Base-by-base conservation (phyloP, 2,888 invertebrate species). In the Nysson spinosus region DNA sequence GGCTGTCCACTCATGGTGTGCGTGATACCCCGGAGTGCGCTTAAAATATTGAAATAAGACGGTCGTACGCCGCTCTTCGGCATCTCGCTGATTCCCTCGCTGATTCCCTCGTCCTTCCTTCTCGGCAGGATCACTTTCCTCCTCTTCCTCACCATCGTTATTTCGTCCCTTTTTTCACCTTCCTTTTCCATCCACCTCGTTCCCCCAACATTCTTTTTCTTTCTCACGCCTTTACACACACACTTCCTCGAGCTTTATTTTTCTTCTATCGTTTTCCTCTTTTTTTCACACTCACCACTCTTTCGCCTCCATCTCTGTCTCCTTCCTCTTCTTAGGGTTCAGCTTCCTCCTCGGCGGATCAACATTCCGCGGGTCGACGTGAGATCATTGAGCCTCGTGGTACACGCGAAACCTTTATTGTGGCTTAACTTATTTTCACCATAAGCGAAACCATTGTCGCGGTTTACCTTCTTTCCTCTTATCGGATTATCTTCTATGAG, bases 31-130 rank as follows among this genome's bases (percentile, higher is more conserved):
- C 58, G 75, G 75, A 78, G 79, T 80, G 73, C 77, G 74, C 68
- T 81, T 79, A 75, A 81, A 82, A 82, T 82, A 79, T 82, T 81
- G 74, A 79, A 75, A 80, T 76, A 78, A 78, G 79, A 68, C 70
- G 69, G 64, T 67, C 60, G 69, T 68, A 64, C 61, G 54, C 58
- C 52, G 65, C 64, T 69, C 51, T 60, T 67, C 62, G 62, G 51
- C 55, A 62, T 72, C 68, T 63, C 49, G 43, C 54, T 32, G 57
- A 47, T 49, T 56, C 35, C 54, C 28, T 34, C n/a, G n/a, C n/a
- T n/a, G n/a, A n/a, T n/a, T n/a, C n/a, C 55, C 34, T 30, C 65
- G 37, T 40, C 30, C 39, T 44, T 44, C 16, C 52, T 42, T 42
- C 30, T 42, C 47, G 14, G 14, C 47, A 30, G 58, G 32, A 43